These are phyloP conservation scores for Medauroidea extradentata DNA, from an alignment of 1,140 invertebrate genomes.

Conservation along the genomic window DNA sequence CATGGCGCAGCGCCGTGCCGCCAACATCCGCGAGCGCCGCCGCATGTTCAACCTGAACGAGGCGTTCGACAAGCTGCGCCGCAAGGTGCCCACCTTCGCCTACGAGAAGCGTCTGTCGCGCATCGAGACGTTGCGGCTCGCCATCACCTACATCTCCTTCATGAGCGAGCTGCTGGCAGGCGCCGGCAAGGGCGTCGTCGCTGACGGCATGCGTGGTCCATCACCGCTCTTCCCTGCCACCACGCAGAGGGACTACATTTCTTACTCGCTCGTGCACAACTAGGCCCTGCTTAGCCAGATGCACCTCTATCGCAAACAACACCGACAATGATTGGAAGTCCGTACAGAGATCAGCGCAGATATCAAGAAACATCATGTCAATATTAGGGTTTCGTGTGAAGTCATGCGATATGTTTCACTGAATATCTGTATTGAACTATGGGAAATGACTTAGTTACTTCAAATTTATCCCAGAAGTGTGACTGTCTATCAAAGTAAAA, in stretches of 20 bases:
- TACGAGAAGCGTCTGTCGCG: slow-evolving; percentile 97
- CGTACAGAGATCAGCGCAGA: too few relatives aligned
- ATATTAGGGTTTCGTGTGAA: too few relatives aligned
- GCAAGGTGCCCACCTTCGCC: slow-evolving; percentile 97
- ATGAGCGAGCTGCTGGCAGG: slow-evolving; percentile 79
- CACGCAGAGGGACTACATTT: slow-evolving; percentile 30
- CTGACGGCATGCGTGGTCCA: slow-evolving; percentile 25
- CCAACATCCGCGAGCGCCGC: slow-evolving; percentile 90
- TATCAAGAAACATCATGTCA: too few relatives aligned
- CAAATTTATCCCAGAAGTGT: too few relatives aligned
- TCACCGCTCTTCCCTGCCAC: slow-evolving; percentile 22
- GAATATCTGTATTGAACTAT: too few relatives aligned
- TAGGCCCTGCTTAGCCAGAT: too few relatives aligned
- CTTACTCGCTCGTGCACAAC: slow-evolving; percentile 23
- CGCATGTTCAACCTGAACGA: slow-evolving; percentile 98
- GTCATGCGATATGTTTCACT: too few relatives aligned
- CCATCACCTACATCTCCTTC: slow-evolving; percentile 98
- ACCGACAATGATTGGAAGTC: too few relatives aligned
- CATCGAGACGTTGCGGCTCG: slow-evolving; percentile 93
- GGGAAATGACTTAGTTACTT: too few relatives aligned
- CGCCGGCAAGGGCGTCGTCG: slow-evolving; percentile 35
- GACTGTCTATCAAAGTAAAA: too few relatives aligned
- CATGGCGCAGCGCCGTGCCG: slow-evolving; percentile 82
- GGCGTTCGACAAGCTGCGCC: slow-evolving; percentile 88
- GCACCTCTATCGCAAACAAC: too few relatives aligned